Evolutionary conservation across 1,140 invertebrate species (phyloP), one percentile per base, ranked within the genome.

Genomic region (Triops longicaudatus): DNA sequence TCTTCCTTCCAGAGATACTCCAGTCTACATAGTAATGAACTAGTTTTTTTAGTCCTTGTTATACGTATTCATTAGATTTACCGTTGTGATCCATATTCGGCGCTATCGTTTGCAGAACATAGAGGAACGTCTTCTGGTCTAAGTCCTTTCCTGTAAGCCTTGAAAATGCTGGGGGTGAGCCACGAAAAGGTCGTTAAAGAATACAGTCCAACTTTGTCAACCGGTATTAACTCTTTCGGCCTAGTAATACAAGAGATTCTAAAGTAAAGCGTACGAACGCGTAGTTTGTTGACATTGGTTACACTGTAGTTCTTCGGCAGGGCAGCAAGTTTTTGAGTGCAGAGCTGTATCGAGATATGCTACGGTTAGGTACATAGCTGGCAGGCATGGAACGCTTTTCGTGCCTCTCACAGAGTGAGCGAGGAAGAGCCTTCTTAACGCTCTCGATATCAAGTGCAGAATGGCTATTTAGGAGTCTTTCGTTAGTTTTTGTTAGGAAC

Each of bases 161-260:
- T 84, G 83, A 84, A 86, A 83, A 90, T 86, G 43, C 88, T 85
- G 6, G 82, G 82, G 1, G 86, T 87, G 79, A 90, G 81, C 89
- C 89, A 90, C 14, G 86, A 86, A 78, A 86, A 88, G 26, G 87
- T 87, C 7, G 88, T 82, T 74, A 87, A 87, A 4, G 87, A 88
- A 78, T 87, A 84, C 72, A 87, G 83, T 10, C 86, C 86, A n/a
- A 86, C 84, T 43, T 83, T 81, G 72, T 88, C 86, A 11, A 87
- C 82, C 0, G 85, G 84, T 77, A 87, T 83, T 31, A 81, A 83
- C 77, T 80, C 79, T 78, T 80, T 79, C 22, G 77, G 78, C 63
- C 82, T 83, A 79, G 26, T 43, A 63, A 78, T 75, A 76, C 77
- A 73, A 22, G 50, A 63, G 2, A 37, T 37, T 37, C 7, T 37